A percentile compares a stretch with the other conserved stretches of the same genome.
phyloP scores from a whole-genome alignment of 2,888 invertebrate species.

The Physocephala rufipes region DNA sequence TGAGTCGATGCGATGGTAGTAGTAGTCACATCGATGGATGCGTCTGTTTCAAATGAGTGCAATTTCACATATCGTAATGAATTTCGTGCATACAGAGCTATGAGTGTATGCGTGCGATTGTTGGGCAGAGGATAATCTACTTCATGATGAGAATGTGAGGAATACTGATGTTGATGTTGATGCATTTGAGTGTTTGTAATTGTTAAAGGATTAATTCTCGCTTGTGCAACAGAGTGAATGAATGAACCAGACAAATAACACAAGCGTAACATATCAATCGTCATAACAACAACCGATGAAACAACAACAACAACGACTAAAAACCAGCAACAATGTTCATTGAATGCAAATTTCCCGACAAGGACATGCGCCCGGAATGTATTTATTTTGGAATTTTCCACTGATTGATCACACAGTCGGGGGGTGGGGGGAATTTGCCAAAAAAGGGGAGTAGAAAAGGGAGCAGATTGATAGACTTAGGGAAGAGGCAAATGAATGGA shows the following conservation, averaged over 20 bases:
- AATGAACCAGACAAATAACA: neutral
- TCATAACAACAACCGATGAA: constrained; percentile 36
- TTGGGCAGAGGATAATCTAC: neutral
- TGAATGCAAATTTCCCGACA: too few species aligned
- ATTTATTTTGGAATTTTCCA: too few species aligned
- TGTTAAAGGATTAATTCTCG: constrained; percentile 21
- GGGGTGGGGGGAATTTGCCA: neutral
- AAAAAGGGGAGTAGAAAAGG: neutral
- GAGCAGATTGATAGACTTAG: too few species aligned
- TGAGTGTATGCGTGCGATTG: constrained; percentile 18
- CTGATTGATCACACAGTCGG: neutral
- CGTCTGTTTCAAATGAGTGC: neutral
- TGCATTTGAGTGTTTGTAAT: constrained; percentile 36
- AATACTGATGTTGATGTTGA: constrained; percentile 22
- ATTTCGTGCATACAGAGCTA: neutral
- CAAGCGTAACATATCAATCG: too few species aligned
- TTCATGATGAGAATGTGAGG: constrained; percentile 10
- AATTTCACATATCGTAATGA: neutral
- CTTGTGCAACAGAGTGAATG: neutral
- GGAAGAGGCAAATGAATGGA: neutral
- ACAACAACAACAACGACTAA: constrained; percentile 35
- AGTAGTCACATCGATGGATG: neutral
- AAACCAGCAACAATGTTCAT: constrained; percentile 11
- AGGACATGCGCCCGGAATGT: too few species aligned
- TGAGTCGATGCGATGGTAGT: too few species aligned